Percentiles rank a stretch among this genome's conserved stretches.
Evolutionary conservation across 1,140 invertebrate genomes (phyloP).

Genomic region (Drosophila sulfurigaster): DNA sequence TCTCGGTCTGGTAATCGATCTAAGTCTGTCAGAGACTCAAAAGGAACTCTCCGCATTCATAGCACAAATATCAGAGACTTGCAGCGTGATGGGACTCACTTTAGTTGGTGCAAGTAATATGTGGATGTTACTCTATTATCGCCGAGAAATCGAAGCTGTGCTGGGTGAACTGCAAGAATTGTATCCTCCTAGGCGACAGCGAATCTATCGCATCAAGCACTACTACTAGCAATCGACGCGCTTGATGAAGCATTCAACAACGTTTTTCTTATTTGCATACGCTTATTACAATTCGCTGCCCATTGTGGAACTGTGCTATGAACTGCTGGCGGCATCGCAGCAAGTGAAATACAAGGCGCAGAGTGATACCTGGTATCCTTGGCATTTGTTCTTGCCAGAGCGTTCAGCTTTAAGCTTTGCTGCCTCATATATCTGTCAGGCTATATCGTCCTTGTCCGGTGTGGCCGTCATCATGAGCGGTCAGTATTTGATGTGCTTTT

Average conservation of each 20-base stretch:
- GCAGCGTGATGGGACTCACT: conserved; percentile 55
- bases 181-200: conserved; percentile 38
- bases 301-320: conserved; percentile 51
- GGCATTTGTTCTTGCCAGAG: conserved; percentile 31
- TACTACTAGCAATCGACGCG: conserved; percentile 44
- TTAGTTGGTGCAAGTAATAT: conserved; percentile 55
- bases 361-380: conserved; percentile 77
- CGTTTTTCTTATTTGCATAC: conserved; percentile 56
- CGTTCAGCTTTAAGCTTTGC: conserved; percentile 34
- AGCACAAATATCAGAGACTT: conserved; percentile 59
- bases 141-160: conserved; percentile 43
- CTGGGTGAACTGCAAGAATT: conserved; percentile 57
- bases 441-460: conserved; percentile 50
- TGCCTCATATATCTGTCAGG: conserved; percentile 45
- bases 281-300: conserved; percentile 64
- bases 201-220: conserved; percentile 42
- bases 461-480: conserved; percentile 62
- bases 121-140: conserved; percentile 48
- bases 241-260: conserved; percentile 52
- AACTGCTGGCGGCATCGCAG: conserved; percentile 18
- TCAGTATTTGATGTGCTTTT: conserved; percentile 65
- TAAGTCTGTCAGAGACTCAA: conserved; percentile 31
- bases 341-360: conserved; percentile 54
- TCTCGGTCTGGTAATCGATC: conserved; percentile 58
- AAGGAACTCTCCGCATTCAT: conserved; percentile 22